A percentile compares a stretch with the other conserved stretches of the same genome.
Evolutionary conservation across 1,140 invertebrate species (phyloP).

Genomic region (Heliconius himera): DNA sequence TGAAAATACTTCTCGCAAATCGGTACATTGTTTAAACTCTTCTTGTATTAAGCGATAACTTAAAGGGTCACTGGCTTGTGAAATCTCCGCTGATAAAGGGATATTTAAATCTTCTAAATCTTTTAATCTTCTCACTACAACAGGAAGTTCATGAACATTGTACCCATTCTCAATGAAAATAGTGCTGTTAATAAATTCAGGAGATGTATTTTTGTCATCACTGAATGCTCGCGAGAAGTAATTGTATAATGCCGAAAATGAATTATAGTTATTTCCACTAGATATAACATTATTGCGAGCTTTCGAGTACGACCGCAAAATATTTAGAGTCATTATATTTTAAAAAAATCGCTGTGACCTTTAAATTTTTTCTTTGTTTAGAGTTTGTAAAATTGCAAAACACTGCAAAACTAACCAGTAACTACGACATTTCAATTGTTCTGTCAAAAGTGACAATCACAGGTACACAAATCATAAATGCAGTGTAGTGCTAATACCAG

Average conservation of each 20-base stretch:
- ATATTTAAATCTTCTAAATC: slow-evolving; percentile 57
- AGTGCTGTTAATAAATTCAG: slow-evolving; percentile 71
- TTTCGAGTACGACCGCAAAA: slow-evolving; percentile 65
- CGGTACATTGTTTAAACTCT: slow-evolving; percentile 73
- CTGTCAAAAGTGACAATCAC: neutral
- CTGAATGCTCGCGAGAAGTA: slow-evolving; percentile 51
- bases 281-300: slow-evolving; percentile 54
- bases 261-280: slow-evolving; percentile 46
- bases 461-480: neutral
- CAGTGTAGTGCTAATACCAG: neutral
- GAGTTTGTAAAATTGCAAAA: slow-evolving; percentile 33
- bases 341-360: neutral
- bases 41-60: slow-evolving; percentile 73
- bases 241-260: slow-evolving; percentile 39
- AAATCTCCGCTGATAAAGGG: slow-evolving; percentile 35
- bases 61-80: slow-evolving; percentile 52
- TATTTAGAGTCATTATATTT: slow-evolving; percentile 56
- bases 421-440: slow-evolving; percentile 24
- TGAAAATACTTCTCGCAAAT: slow-evolving; percentile 73
- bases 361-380: neutral
- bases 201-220: slow-evolving; percentile 58
- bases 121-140: slow-evolving; percentile 84
- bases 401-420: slow-evolving; percentile 14
- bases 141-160: slow-evolving; percentile 86
- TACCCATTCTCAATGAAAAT: slow-evolving; percentile 86